Base-by-base conservation (phyloP, 2,888 invertebrate species). In the Priocnemis perturbator region DNA sequence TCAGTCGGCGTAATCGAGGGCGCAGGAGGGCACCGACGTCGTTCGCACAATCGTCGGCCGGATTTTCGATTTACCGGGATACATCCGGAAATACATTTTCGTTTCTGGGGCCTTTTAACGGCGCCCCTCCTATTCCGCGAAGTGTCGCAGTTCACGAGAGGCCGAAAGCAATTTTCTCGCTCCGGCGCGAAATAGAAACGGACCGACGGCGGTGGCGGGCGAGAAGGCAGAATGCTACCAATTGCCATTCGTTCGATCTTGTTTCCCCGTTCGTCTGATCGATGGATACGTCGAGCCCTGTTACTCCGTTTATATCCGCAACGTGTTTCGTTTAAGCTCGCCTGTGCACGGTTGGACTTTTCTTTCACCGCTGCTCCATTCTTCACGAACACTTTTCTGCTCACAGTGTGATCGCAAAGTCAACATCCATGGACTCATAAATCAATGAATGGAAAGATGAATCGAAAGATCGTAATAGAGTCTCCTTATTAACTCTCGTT, bases 11-110 rank as follows among this genome's bases (percentile, higher is more conserved):
- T 44, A 20, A 53, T 21, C 21, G 37, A 44, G 37, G 23, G 7
- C 19, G 47, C 26, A 44, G 44, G 55, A 62, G 44, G 55, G 45
- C 19, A 45, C 50, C 58, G 62, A 50, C 37, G 14, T 7, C 57
- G 20, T 48, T 37, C 19, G 37, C 19, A 81, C 82, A 83, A 87
- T 85, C 77, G 78, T 64, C 73, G 68, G 71, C 52, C 67, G 62
- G 69, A 72, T 76, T 79, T 82, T 87, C 86, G 84, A 87, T 87
- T 87, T 83, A 69, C 79, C 77, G 81, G 79, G 76, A 83, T 77
- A 85, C 83, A 82, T 80, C 79, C 73, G 77, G 81, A 87, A 85
- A 85, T 83, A 87, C 82, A 84, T 86, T 87, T 84, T 86, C 85
- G 81, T 78, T 81, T 74, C 76, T 69, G 74, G 74, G 69, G 45